phyloP scores from a whole-genome alignment of 23 tunicate species.

The Styela plicata region DNA sequence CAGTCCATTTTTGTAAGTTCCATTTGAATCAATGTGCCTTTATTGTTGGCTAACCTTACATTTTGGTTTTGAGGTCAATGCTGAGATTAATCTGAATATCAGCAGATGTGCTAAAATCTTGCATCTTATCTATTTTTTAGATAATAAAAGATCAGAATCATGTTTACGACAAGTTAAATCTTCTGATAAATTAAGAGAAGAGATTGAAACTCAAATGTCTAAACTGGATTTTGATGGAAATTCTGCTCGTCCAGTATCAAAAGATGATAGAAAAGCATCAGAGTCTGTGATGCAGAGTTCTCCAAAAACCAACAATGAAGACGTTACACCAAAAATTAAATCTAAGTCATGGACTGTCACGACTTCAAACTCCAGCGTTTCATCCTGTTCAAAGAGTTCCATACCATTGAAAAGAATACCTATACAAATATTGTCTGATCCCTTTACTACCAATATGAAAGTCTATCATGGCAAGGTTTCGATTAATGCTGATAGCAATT shows the following conservation, averaged over 20 bases:
- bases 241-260: neutral
- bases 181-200: conserved; percentile 27
- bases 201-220: conserved; percentile 31
- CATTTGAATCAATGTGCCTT: too few species aligned
- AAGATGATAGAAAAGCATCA: neutral
- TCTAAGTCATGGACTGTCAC: neutral
- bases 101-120: too few species aligned
- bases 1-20: too few species aligned
- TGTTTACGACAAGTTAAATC: neutral
- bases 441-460: conserved; percentile 15
- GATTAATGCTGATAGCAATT: too few species aligned
- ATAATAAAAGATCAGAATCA: too few species aligned
- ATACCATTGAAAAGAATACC: conserved; percentile 24
- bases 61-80: too few species aligned
- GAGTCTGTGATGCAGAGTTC: neutral
- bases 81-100: too few species aligned
- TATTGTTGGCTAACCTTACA: too few species aligned
- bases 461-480: conserved; percentile 12
- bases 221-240: conserved; percentile 26
- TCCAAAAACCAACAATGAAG: neutral
- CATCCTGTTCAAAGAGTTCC: neutral
- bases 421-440: conserved; percentile 30
- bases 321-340: neutral
- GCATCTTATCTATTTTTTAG: too few species aligned
- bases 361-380: neutral